Evolutionary conservation across 1,140 invertebrate genomes (phyloP), one percentile per base, ranked within the genome.

Genomic region (Frieseomelitta varia): DNA sequence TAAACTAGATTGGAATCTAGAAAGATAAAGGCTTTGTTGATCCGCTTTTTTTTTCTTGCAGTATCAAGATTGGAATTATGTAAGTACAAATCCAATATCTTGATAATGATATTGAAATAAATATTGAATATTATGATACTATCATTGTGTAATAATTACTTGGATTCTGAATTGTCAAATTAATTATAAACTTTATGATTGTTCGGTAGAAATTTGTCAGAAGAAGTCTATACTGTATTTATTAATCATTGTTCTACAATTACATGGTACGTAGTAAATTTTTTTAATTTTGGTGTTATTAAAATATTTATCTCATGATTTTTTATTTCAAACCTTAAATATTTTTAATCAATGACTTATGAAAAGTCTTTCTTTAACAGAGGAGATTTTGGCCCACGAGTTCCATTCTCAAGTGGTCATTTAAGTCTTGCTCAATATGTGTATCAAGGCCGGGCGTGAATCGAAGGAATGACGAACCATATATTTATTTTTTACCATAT

Each of bases 381-480:
- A 39, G 11, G 14, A 61, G 58, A n/a, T 34, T 11, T 27, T 39
- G n/a, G 2, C 53, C 15, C 8, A 39, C 47, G 4, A 24, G 27
- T 1, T 4, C 21, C 10, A 8, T 58, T 0, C 27, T 34, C n/a
- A 24, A 24, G 1, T 11, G 19, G 19, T 34, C 11, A 55, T 61
- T 65, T 51, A 51, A 63, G 12, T 12, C 21, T 81, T 81, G 58
- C 79, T 55, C 47, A 81, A 81, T 17, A 53, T 53, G 27, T 63
- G 30, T 75, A 81, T 30, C 58, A 81, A 75, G 79, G 79, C 75
- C 71, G 30, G 4, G 30, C 2, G 6, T 56, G 55, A 11, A 71
- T 34, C 11, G 24, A 61, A 47, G 39, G 51, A n/a, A 61, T 68
- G 34, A 71, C 78, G 67, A 81, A 55, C 58, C 47, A 75, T 11